Percentiles rank a stretch among this genome's conserved stretches.
These are phyloP conservation scores for Scopus umbretta DNA, from an alignment of 2,113 vertebrate genomes.

Conservation along the genomic window DNA sequence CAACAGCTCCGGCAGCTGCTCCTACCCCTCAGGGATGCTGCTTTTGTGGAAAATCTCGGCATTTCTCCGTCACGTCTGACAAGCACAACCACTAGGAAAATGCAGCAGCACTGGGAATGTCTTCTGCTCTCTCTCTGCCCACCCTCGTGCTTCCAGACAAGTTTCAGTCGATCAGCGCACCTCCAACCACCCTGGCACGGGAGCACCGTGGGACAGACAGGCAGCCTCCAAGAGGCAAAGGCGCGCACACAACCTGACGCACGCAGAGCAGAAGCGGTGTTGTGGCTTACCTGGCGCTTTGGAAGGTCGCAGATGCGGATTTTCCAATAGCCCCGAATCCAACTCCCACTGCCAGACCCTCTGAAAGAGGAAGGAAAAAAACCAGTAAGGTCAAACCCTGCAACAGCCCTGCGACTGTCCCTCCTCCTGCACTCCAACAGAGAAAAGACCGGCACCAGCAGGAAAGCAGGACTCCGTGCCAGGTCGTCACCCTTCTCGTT, in stretches of 20 bases:
- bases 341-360: constrained; percentile 95
- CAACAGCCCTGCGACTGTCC: background rate
- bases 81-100: background rate
- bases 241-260: fast-evolving
- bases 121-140: background rate
- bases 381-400: background rate
- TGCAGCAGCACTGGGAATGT: fast-evolving
- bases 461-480: background rate
- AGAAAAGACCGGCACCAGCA: background rate
- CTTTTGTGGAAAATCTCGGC: background rate
- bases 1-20: background rate
- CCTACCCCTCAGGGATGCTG: background rate
- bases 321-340: constrained; percentile 91
- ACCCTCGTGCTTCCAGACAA: background rate
- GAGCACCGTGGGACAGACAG: fast-evolving
- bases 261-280: fast-evolving
- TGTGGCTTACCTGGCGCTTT: constrained; percentile 86
- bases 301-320: constrained; percentile 87
- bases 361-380: constrained; percentile 68
- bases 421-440: fast-evolving
- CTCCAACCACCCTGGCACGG: background rate
- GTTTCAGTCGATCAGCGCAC: background rate
- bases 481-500: background rate
- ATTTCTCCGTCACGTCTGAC: background rate
- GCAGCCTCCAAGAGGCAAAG: background rate